These are phyloP conservation scores for Zaprionus vittiger DNA, from an alignment of 1,140 invertebrate species.

Conservation along the genomic window DNA sequence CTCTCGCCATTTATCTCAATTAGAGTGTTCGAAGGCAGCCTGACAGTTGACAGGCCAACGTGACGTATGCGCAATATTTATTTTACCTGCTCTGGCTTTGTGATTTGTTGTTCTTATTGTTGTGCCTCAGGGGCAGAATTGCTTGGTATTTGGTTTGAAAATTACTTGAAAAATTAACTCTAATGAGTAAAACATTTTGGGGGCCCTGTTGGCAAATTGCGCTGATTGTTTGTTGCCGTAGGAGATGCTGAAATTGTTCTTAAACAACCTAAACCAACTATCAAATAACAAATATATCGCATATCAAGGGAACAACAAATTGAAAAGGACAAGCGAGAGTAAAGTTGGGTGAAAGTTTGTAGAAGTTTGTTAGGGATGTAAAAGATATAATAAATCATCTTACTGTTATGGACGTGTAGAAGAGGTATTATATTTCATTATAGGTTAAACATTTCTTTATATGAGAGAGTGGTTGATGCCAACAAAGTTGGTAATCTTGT, in stretches of 20 bases:
- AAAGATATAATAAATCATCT: not conserved
- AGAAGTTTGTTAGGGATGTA: not conserved
- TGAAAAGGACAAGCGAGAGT: not conserved
- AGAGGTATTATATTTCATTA: not conserved
- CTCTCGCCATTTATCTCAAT: constrained; percentile 64
- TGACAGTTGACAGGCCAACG: constrained; percentile 51
- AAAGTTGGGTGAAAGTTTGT: not conserved
- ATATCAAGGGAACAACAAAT: not conserved
- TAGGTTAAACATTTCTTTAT: not conserved
- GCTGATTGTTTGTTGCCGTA: not conserved
- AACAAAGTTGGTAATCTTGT: not conserved
- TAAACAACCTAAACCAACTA: not conserved
- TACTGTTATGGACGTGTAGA: not conserved
- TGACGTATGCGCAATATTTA: constrained; percentile 56
- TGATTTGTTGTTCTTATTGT: constrained; percentile 21
- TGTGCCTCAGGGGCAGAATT: constrained; percentile 43
- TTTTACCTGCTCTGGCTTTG: constrained; percentile 31
- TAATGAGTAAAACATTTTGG: constrained; percentile 11
- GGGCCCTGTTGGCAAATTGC: constrained; percentile 6
- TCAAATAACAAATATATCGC: not conserved
- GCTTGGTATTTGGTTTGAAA: constrained; percentile 41
- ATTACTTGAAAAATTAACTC: constrained; percentile 43
- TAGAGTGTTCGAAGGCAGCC: constrained; percentile 37
- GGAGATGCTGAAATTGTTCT: not conserved
- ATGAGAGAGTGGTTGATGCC: not conserved